Evolutionary conservation across 1,140 invertebrate genomes (phyloP).

Genomic region (Maniola jurtina): DNA sequence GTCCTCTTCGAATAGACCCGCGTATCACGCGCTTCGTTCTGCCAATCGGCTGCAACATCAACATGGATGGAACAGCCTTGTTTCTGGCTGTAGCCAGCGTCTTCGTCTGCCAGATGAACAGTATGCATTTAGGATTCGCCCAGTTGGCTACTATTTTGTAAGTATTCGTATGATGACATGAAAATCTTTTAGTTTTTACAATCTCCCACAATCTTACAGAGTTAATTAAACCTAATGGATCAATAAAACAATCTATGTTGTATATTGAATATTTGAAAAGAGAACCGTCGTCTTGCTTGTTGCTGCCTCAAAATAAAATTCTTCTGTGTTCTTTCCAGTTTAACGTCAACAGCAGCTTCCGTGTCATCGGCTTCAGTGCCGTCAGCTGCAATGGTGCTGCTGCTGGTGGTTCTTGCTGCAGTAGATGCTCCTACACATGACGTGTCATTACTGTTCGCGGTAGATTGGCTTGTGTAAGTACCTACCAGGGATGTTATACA

Average conservation of each 20-base stretch:
- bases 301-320: too few relatives aligned
- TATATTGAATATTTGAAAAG: too few relatives aligned
- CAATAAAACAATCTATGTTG: too few relatives aligned
- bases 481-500: too few relatives aligned
- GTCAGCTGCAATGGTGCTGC: conserved; percentile 93
- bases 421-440: conserved; percentile 90
- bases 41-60: conserved; percentile 94
- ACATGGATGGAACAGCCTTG: conserved; percentile 96
- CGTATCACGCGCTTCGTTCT: conserved; percentile 94
- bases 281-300: too few relatives aligned
- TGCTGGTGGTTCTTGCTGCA: conserved; percentile 91
- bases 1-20: conserved; percentile 92
- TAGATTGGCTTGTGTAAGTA: conserved; percentile 95
- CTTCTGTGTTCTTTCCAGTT: conserved; percentile 71
- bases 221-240: too few relatives aligned
- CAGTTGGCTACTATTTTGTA: conserved; percentile 90
- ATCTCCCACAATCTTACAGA: too few relatives aligned
- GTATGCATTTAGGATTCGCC: conserved; percentile 86
- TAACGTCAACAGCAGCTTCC: conserved; percentile 94
- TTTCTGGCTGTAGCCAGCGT: conserved; percentile 93
- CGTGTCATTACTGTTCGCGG: conserved; percentile 90
- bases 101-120: conserved; percentile 96
- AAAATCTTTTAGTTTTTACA: too few relatives aligned
- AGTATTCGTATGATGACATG: conserved; percentile 65
- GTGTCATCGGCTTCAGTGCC: conserved; percentile 96